Evolutionary conservation across 1,140 invertebrate genomes (phyloP).

Genomic region (Drosophila sp.): DNA sequence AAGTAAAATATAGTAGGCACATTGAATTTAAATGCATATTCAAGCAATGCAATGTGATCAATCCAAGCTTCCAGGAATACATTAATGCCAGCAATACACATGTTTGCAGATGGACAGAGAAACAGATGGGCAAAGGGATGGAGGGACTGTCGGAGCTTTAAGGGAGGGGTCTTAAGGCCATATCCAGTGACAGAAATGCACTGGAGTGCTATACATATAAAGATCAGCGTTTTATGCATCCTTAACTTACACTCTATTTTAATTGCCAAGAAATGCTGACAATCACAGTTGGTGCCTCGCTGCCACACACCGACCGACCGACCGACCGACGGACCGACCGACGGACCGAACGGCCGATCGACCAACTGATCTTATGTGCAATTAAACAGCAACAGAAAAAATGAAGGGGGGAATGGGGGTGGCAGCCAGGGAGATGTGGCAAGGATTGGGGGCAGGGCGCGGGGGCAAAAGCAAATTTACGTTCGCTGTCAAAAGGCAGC

Average conservation of each 20-base stretch:
- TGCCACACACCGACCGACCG: constrained; percentile 13
- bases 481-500: constrained; percentile 83
- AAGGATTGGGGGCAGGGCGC: background rate
- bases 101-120: background rate
- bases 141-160: background rate
- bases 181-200: constrained; percentile 32
- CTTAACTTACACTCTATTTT: constrained; percentile 84
- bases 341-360: constrained; percentile 24
- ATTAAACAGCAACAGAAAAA: constrained; percentile 68
- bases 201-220: constrained; percentile 57
- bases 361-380: constrained; percentile 69
- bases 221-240: constrained; percentile 81
- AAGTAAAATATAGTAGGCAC: background rate
- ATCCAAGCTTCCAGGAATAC: constrained; percentile 35
- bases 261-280: constrained; percentile 74
- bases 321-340: background rate
- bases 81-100: constrained; percentile 19
- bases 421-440: background rate
- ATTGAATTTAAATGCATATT: constrained; percentile 12
- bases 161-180: constrained; percentile 15
- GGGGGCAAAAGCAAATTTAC: constrained; percentile 82
- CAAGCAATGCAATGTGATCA: constrained; percentile 24
- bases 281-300: constrained; percentile 46
- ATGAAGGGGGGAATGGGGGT: background rate
- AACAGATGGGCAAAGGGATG: background rate